Conservation (phyloP, 2,113 vertebrate genomes). For the Strigops habroptila region DNA sequence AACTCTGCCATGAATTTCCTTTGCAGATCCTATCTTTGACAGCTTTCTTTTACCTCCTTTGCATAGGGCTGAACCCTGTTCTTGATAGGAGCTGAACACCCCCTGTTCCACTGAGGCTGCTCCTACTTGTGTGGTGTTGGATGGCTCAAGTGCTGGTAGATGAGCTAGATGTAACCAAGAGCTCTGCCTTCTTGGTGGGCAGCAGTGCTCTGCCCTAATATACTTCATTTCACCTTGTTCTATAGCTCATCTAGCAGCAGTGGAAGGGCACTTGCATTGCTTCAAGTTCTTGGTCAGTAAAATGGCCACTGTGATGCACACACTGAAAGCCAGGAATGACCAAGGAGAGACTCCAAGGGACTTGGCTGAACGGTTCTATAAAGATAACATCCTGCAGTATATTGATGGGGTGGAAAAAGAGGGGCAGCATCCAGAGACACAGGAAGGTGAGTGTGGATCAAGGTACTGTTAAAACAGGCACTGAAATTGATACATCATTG, state of each 20-base stretch:
- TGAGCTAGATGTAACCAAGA: neutral
- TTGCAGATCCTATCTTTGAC: neutral
- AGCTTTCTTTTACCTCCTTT: neutral
- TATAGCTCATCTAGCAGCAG: conserved; percentile 78
- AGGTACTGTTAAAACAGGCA: neutral
- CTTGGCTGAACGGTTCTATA: conserved; percentile 77
- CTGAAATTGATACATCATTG: neutral
- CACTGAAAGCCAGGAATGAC: conserved; percentile 77
- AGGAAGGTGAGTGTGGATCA: conserved; percentile 69
- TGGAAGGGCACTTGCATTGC: conserved; percentile 80
- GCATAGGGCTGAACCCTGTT: neutral
- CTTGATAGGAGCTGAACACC: neutral
- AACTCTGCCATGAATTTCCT: neutral
- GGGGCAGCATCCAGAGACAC: conserved; percentile 30
- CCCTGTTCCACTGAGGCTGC: neutral
- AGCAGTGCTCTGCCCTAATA: neutral
- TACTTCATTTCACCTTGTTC: neutral
- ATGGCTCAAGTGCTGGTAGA: neutral
- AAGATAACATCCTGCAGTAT: conserved; percentile 72
- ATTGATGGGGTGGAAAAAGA: conserved; percentile 63
- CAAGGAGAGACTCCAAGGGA: conserved; percentile 77
- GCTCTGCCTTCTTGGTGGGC: neutral
- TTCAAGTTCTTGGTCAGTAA: conserved; percentile 78
- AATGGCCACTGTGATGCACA: conserved; percentile 22
- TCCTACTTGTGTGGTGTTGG: neutral